Evolutionary conservation across 2,113 vertebrate genomes (phyloP).

Genomic region (Rana temporaria): DNA sequence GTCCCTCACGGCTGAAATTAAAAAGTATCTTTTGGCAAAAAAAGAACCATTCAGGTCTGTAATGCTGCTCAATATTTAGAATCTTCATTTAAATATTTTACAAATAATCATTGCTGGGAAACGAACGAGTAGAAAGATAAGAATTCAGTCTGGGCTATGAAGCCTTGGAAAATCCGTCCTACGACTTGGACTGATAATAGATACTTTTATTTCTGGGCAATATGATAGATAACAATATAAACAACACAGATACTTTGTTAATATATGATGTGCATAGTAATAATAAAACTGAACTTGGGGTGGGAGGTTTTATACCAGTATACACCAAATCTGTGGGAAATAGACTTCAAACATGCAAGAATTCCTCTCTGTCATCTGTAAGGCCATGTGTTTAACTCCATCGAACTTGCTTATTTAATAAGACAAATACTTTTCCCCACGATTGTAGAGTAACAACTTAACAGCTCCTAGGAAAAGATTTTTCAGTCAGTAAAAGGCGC

Average conservation of each 20-base stretch:
- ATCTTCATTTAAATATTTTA: conserved; percentile 6
- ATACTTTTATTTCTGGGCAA: conserved; percentile 21
- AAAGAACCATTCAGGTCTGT: no score
- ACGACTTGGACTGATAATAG: neutral
- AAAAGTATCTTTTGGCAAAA: no score
- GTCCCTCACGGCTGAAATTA: no score
- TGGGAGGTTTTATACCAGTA: conserved; percentile 42
- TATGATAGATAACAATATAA: conserved; percentile 50
- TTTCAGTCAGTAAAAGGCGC: conserved; percentile 60
- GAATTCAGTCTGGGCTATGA: conserved; percentile 18
- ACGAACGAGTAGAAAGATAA: neutral
- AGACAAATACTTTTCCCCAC: conserved; percentile 69
- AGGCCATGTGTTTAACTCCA: conserved; percentile 64
- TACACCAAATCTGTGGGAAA: conserved; percentile 58
- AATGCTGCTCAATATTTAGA: no score
- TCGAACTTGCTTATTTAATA: conserved; percentile 69
- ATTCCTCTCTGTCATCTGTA: conserved; percentile 69
- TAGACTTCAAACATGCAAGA: conserved; percentile 62
- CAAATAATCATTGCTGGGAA: conserved; percentile 8
- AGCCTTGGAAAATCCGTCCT: neutral
- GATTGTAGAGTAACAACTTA: conserved; percentile 62
- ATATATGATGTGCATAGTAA: conserved; percentile 50
- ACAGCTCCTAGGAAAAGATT: conserved; percentile 60
- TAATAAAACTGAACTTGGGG: conserved; percentile 50
- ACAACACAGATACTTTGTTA: conserved; percentile 34